These are phyloP conservation scores for Lobophora halterata DNA, from an alignment of 2,888 invertebrate genomes.

Conservation along the genomic window DNA sequence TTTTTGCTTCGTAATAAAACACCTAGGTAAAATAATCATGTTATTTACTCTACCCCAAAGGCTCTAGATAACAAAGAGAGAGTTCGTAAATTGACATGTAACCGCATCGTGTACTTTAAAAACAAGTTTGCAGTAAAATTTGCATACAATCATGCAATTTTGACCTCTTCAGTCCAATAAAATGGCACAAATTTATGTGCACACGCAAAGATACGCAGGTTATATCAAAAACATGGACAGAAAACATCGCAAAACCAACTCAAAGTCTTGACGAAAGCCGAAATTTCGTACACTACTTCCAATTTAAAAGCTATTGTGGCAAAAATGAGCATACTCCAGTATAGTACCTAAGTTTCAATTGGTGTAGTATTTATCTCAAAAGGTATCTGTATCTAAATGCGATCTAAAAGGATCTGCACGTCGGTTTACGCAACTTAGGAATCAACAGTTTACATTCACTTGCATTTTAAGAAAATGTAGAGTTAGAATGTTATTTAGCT, in stretches of 20 bases:
- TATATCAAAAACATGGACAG: too few relatives aligned
- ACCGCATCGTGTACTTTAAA: background rate
- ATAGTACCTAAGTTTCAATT: too few relatives aligned
- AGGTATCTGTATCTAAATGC: constrained; percentile 3
- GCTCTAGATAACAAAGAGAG: too few relatives aligned
- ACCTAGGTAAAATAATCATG: too few relatives aligned
- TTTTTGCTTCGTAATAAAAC: too few relatives aligned
- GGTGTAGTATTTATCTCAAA: background rate
- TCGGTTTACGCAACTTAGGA: constrained; percentile 5
- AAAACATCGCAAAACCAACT: constrained; percentile 2
- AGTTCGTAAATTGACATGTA: background rate
- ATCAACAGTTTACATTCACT: background rate
- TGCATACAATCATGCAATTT: constrained; percentile 17
- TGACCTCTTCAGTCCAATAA: constrained; percentile 14
- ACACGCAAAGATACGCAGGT: constrained; percentile 2
- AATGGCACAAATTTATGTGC: constrained; percentile 3
- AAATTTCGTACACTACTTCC: too few relatives aligned
- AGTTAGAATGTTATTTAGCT: too few relatives aligned
- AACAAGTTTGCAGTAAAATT: constrained; percentile 7
- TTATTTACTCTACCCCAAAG: too few relatives aligned
- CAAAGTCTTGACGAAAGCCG: too few relatives aligned
- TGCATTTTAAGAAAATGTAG: constrained; percentile 9
- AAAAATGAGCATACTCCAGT: too few relatives aligned
- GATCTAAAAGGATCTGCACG: constrained; percentile 24
- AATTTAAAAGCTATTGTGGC: too few relatives aligned